These are phyloP conservation scores for Crambe crambe DNA, from an alignment of 37 sponge, comb jelly and placozoan genomes.

Conservation along the genomic window DNA sequence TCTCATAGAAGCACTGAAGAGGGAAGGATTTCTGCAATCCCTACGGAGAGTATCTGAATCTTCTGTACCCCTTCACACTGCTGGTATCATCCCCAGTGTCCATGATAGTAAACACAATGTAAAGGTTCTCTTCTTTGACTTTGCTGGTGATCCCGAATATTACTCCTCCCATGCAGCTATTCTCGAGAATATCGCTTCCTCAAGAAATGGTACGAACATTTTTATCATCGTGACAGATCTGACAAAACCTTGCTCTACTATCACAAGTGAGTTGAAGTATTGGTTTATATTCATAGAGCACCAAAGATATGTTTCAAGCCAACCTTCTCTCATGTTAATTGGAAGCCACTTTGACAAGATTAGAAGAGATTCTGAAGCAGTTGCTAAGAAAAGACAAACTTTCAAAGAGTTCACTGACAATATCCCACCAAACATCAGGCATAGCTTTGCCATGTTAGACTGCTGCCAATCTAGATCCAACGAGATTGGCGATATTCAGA, in stretches of 20 bases:
- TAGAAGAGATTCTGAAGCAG: neutral
- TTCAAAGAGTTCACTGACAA: neutral
- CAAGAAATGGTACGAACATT: neutral
- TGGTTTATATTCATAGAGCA: constrained; percentile 34
- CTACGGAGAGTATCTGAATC: neutral
- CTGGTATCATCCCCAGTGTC: constrained; percentile 44
- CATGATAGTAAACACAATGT: constrained; percentile 15
- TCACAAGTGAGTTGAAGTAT: neutral
- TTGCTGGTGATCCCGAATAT: constrained; percentile 55
- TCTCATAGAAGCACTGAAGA: constrained; percentile 42
- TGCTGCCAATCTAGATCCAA: neutral
- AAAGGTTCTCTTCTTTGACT: constrained; percentile 41
- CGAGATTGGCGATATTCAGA: neutral
- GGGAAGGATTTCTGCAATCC: neutral
- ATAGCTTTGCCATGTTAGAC: neutral
- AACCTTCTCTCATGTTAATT: constrained; percentile 1
- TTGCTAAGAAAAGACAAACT: too few species aligned
- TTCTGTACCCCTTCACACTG: constrained; percentile 27
- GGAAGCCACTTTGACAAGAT: constrained; percentile 21
- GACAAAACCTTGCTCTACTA: constrained; percentile 5
- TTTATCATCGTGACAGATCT: constrained; percentile 48
- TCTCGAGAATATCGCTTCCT: constrained; percentile 5
- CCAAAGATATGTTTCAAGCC: neutral
- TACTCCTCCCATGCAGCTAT: constrained; percentile 36
- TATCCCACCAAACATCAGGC: too few species aligned